Conservation (phyloP, 2,888 invertebrate species). For the Harpalus rufipes region DNA sequence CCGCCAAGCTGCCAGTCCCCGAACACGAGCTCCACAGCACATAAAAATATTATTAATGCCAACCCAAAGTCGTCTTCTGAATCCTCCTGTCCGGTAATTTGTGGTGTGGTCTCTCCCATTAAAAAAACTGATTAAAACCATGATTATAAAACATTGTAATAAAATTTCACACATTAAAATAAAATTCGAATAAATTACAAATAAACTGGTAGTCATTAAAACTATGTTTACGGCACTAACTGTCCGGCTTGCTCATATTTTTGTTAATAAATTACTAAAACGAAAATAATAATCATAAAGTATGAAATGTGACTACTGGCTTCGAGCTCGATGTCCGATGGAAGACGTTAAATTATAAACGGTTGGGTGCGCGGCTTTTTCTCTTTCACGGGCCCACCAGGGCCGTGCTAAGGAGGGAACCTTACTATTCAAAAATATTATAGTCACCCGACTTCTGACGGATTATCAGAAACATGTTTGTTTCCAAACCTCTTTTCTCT, state of each 20-base stretch:
- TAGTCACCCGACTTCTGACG: too few relatives aligned
- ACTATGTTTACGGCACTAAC: conserved; percentile 77
- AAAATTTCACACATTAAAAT: conserved; percentile 79
- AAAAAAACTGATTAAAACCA: conserved; percentile 77
- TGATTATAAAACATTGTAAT: conserved; percentile 79
- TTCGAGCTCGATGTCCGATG: conserved; percentile 10
- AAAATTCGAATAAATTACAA: conserved; percentile 78
- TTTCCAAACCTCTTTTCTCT: too few relatives aligned
- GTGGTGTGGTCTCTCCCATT: conserved; percentile 75
- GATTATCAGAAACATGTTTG: too few relatives aligned
- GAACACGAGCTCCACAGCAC: conserved; percentile 47
- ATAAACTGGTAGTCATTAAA: conserved; percentile 78
- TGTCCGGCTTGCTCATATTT: conserved; percentile 77
- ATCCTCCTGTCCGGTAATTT: conserved; percentile 72
- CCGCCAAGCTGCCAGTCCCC: too few relatives aligned
- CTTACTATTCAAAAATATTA: not conserved
- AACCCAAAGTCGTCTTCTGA: conserved; percentile 30
- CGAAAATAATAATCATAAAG: conserved; percentile 77
- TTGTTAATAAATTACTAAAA: conserved; percentile 78
- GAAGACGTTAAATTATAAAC: conserved; percentile 50
- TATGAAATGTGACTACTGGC: conserved; percentile 77
- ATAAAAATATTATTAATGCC: conserved; percentile 57
- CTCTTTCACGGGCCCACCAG: not conserved
- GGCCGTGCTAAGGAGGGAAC: not conserved
- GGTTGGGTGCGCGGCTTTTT: conserved; percentile 19